Evolutionary conservation across 2,113 vertebrate species (phyloP).

Genomic region (Tetrax tetrax): DNA sequence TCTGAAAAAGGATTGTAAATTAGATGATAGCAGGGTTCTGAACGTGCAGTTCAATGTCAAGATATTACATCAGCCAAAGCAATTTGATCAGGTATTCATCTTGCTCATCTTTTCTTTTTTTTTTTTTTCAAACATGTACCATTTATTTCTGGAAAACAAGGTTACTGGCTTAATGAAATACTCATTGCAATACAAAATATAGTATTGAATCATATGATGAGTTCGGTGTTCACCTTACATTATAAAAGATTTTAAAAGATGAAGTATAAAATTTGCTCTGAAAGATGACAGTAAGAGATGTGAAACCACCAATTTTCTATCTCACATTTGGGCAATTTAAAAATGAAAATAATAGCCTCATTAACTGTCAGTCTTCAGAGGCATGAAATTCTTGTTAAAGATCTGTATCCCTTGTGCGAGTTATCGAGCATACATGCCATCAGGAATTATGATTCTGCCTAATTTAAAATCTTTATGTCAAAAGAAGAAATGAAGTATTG

Average conservation of each 20-base stretch:
- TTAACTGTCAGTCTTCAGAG: slow-evolving; percentile 52
- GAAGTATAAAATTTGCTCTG: not conserved
- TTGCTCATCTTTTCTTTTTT: not conserved
- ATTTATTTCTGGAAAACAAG: slow-evolving; percentile 7
- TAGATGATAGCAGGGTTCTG: slow-evolving; percentile 5
- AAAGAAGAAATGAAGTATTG: slow-evolving; percentile 75
- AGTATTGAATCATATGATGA: not conserved
- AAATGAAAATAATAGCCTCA: slow-evolving; percentile 68
- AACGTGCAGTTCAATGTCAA: slow-evolving; percentile 5
- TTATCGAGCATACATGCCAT: slow-evolving; percentile 49
- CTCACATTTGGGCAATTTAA: slow-evolving; percentile 13
- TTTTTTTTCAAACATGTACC: not conserved
- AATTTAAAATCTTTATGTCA: slow-evolving; percentile 74
- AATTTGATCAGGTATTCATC: not conserved
- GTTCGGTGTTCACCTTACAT: not conserved
- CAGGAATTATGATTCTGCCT: slow-evolving; percentile 43
- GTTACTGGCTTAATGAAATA: not conserved
- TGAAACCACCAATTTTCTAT: slow-evolving; percentile 44
- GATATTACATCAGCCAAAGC: not conserved
- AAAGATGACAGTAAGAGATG: not conserved
- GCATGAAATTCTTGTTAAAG: slow-evolving; percentile 62
- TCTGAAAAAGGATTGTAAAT: not conserved
- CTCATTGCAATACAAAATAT: not conserved
- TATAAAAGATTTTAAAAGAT: slow-evolving; percentile 28
- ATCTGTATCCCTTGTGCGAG: slow-evolving; percentile 13